phyloP scores from a whole-genome alignment of 2,888 invertebrate genomes.

The Germaria angustata region DNA sequence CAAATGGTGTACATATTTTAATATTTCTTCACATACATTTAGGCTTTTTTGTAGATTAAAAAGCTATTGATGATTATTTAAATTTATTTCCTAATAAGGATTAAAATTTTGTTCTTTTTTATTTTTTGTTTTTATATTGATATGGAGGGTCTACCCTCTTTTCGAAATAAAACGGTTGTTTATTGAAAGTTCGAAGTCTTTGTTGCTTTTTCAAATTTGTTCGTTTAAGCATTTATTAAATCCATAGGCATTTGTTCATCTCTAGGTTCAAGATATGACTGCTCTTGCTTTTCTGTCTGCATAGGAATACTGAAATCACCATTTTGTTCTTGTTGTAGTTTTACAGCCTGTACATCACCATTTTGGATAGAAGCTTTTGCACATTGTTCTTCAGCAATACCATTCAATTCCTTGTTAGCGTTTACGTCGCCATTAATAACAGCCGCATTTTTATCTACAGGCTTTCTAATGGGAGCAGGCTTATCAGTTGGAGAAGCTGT shows the following conservation, averaged over 20 bases:
- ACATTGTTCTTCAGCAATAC: slow-evolving; percentile 19
- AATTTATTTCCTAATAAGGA: slow-evolving; percentile 42
- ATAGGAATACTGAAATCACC: slow-evolving; percentile 51
- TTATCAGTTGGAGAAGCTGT: slow-evolving; percentile 67
- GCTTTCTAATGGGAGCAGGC: slow-evolving; percentile 70
- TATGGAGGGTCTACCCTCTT: slow-evolving; percentile 40
- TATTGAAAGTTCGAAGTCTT: slow-evolving; percentile 52
- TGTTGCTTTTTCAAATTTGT: slow-evolving; percentile 21
- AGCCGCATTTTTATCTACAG: slow-evolving; percentile 50
- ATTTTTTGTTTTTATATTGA: slow-evolving; percentile 30
- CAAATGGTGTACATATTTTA: slow-evolving; percentile 41
- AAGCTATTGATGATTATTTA: slow-evolving; percentile 56
- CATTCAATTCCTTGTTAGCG: slow-evolving; percentile 33
- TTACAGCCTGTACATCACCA: slow-evolving; percentile 41
- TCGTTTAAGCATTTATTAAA: slow-evolving; percentile 60
- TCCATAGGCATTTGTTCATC: slow-evolving; percentile 50
- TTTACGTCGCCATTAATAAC: slow-evolving; percentile 63
- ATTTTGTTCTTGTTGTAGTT: slow-evolving; percentile 34
- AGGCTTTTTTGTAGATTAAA: slow-evolving; percentile 53
- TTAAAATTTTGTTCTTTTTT: slow-evolving; percentile 1
- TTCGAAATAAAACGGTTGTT: slow-evolving; percentile 47
- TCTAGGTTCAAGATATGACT: slow-evolving; percentile 19
- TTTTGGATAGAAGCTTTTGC: slow-evolving; percentile 20
- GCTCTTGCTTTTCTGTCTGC: slow-evolving; percentile 28
- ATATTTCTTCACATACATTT: slow-evolving; percentile 57